Base-by-base conservation (phyloP, 2,888 invertebrate species). In the Antitype chi region DNA sequence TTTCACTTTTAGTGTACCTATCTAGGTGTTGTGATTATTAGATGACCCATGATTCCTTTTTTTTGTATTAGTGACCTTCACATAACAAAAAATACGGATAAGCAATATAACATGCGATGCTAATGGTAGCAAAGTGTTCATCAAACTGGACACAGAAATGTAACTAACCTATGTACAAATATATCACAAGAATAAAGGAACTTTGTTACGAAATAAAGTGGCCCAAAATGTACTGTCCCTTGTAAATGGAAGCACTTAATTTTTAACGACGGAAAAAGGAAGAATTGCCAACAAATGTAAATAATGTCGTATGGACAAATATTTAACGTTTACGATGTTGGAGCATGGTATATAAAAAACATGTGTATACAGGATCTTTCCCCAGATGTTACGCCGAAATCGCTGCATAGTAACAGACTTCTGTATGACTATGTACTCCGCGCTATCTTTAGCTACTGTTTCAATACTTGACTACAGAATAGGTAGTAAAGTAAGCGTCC, bases 201-300 rank as follows among this genome's bases (percentile, higher is more conserved):
- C 59, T 38, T 49, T 28, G 64, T 52, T 52, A 28, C 52, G 23
- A 57, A 70, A 79, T 23, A 79, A 78, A 78, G 28, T 64, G 28
- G 23, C 55, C 70, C 15, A 49, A 62, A 78, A 68, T 68, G 32
- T 68, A 53, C 23, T 25, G 62, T 38, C 80, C 63, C 52, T 64
- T 59, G 43, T 7, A 52, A 78, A 49, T 43, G 62, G 25, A 55
- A 52, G 32, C 63, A 53, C 57, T 80, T 80, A 57, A 32, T 47
- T 32, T 79, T 79, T 79, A 63, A 80, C 80, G 63, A 59, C 28
- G 17, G 38, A 32, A 47, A 53, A 59, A 25, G 80, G 64, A 64
- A 25, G 32, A 32, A 53, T 79, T 57, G 1, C 5, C n/a, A 13
- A 55, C 38, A 80, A 52, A 78, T 80, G 71, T 32, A 79, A 70